These are phyloP conservation scores for Melanostoma mellinum DNA, from an alignment of 2,888 invertebrate species.

Conservation along the genomic window DNA sequence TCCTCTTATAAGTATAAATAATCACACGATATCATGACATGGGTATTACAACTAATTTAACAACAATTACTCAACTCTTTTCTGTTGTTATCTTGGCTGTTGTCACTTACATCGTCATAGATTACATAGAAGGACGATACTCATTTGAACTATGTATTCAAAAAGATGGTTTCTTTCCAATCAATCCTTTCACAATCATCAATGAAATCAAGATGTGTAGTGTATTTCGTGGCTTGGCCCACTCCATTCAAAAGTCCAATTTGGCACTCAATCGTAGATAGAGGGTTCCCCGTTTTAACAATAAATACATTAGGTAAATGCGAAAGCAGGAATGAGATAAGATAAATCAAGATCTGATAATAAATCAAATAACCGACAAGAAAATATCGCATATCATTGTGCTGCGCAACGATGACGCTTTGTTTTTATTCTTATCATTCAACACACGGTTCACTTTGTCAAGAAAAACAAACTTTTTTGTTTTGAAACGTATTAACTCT, in stretches of 20 bases:
- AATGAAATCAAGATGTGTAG: too few relatives aligned
- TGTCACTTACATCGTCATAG: background rate
- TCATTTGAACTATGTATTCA: too few relatives aligned
- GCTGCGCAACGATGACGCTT: constrained; percentile 41
- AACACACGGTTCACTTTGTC: constrained; percentile 2
- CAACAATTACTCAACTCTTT: constrained; percentile 32
- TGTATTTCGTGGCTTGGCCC: too few relatives aligned
- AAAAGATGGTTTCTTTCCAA: too few relatives aligned
- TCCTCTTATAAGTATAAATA: too few relatives aligned
- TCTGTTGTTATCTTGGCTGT: background rate
- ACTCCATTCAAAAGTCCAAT: too few relatives aligned
- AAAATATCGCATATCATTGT: constrained; percentile 21
- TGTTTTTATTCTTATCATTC: constrained; percentile 6
- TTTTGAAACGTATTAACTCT: background rate
- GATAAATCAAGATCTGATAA: constrained; percentile 25
- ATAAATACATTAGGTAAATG: too few relatives aligned
- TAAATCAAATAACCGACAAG: constrained; percentile 7
- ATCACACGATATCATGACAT: background rate
- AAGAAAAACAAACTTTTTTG: constrained; percentile 21
- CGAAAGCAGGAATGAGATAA: constrained; percentile 2
- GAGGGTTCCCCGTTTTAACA: too few relatives aligned
- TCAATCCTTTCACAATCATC: too few relatives aligned
- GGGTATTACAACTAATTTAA: constrained; percentile 4
- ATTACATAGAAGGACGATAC: background rate
- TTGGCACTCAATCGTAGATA: too few relatives aligned